phyloP scores from a whole-genome alignment of 2,797 vertebrate species.

The Hirundo rustica region DNA sequence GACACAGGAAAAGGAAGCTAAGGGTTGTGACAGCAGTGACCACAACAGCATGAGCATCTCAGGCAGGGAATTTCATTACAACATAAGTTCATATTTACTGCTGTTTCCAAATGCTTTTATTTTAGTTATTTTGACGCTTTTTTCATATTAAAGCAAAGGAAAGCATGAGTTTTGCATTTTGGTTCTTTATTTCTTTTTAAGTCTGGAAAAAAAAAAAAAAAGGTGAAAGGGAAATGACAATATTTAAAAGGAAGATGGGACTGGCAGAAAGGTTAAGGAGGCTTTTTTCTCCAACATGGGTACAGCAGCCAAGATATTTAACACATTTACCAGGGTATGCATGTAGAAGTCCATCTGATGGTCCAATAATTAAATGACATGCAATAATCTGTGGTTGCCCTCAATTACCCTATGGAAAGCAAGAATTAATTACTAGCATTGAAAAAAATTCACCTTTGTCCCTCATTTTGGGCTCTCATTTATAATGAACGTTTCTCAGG shows the following conservation, averaged over 20 bases:
- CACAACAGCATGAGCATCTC: not conserved
- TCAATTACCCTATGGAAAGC: slow-evolving; percentile 85
- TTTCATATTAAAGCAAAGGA: not conserved
- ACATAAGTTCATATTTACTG: not conserved
- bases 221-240: slow-evolving; percentile 2
- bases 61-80: not conserved
- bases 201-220: not conserved
- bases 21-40: not conserved
- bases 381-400: slow-evolving; percentile 78
- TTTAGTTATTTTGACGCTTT: not conserved
- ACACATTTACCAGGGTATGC: slow-evolving; percentile 43
- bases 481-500: slow-evolving; percentile 52
- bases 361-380: slow-evolving; percentile 73
- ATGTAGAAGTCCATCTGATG: slow-evolving; percentile 71
- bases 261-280: not conserved
- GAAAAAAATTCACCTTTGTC: slow-evolving; percentile 77
- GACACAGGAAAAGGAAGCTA: not conserved
- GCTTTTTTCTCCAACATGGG: slow-evolving; percentile 11
- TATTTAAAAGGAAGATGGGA: not conserved
- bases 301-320: slow-evolving; percentile 60
- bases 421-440: slow-evolving; percentile 82
- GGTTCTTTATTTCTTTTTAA: not conserved
- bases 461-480: slow-evolving; percentile 71
- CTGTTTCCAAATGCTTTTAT: not conserved
- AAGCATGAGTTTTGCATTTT: not conserved